phyloP scores from a whole-genome alignment of 1,140 invertebrate genomes.

The Lepidotrigona ventralis region DNA sequence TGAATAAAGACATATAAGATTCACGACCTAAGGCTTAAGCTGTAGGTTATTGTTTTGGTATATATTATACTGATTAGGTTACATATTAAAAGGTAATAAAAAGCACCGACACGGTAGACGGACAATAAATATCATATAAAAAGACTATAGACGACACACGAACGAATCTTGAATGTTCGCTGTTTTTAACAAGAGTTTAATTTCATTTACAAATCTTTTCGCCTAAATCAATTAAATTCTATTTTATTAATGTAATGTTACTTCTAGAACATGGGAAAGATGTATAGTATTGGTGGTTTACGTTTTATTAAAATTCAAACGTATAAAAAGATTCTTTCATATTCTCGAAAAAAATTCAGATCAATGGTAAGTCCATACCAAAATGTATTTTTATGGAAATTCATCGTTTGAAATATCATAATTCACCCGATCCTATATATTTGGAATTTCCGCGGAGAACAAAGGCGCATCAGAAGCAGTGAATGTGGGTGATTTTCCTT shows the following conservation, averaged over 20 bases:
- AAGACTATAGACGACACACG: background rate
- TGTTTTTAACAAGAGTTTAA: background rate
- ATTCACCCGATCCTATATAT: slow-evolving; percentile 45
- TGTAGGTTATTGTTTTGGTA: slow-evolving; percentile 32
- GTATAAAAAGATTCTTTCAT: too few relatives aligned
- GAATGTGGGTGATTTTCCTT: slow-evolving; percentile 80
- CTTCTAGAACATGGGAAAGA: too few relatives aligned
- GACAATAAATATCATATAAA: slow-evolving; percentile 53
- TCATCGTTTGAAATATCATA: background rate
- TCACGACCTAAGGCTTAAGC: slow-evolving; percentile 6
- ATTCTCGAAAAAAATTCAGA: background rate
- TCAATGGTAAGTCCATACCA: slow-evolving; percentile 18
- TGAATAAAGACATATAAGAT: background rate
- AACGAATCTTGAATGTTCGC: background rate
- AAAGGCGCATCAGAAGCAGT: slow-evolving; percentile 73
- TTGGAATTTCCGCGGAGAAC: slow-evolving; percentile 77
- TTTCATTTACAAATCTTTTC: background rate
- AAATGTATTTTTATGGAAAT: slow-evolving; percentile 10
- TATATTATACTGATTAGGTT: slow-evolving; percentile 31
- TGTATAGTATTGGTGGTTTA: background rate
- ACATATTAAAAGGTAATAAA: slow-evolving; percentile 23
- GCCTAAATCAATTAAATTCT: background rate
- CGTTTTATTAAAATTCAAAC: background rate
- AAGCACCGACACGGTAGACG: slow-evolving; percentile 22
- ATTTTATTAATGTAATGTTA: background rate